phyloP scores from a whole-genome alignment of 2,888 invertebrate species.

The Scaptodrosophila latifasciaeformis region DNA sequence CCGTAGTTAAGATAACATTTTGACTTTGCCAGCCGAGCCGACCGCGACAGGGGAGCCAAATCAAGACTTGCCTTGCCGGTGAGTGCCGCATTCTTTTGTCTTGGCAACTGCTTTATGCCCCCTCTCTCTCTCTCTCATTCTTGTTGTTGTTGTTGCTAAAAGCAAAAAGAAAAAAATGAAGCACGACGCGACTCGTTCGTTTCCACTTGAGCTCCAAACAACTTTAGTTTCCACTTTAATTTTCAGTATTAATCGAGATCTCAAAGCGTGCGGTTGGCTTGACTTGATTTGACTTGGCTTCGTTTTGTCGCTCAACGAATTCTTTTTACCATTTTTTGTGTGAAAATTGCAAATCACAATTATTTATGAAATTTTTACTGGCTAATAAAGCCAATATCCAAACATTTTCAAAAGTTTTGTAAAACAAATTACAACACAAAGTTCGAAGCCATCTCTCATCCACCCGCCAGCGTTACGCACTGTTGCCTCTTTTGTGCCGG shows the following conservation, averaged over 20 bases:
- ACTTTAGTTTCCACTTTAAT: conserved; percentile 38
- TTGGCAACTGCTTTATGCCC: conserved; percentile 52
- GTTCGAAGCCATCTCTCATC: no score
- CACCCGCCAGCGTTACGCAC: conserved; percentile 46
- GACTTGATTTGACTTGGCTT: not conserved
- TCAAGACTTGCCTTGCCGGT: conserved; percentile 39
- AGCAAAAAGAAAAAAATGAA: conserved; percentile 40
- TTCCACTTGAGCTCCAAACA: conserved; percentile 26
- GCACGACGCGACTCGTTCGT: conserved; percentile 20
- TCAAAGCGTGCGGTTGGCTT: conserved; percentile 46
- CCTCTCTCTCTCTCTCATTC: no score
- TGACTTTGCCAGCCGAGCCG: conserved; percentile 50
- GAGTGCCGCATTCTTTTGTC: conserved; percentile 70
- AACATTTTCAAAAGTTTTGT: no score
- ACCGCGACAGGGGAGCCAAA: not conserved
- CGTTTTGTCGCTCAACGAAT: no score
- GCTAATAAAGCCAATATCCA: no score
- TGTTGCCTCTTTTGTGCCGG: conserved; percentile 59
- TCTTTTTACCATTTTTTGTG: no score
- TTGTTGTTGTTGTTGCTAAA: no score
- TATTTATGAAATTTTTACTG: no score
- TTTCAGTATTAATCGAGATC: conserved; percentile 63
- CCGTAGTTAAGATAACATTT: conserved; percentile 62
- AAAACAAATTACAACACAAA: no score
- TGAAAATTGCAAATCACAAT: no score